Evolutionary conservation across 2,888 invertebrate genomes (phyloP).

Genomic region (Dasypogon diadema): DNA sequence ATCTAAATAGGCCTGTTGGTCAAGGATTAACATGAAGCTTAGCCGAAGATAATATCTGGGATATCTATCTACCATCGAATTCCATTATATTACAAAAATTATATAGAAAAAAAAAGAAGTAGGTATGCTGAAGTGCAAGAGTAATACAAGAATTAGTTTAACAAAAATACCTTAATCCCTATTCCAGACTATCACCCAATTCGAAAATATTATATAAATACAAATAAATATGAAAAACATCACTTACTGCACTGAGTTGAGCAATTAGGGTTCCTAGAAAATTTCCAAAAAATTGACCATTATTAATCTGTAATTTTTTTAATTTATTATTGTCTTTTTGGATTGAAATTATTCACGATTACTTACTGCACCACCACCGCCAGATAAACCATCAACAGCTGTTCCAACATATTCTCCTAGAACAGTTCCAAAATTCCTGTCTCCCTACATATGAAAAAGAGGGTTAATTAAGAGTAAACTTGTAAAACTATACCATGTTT

Average conservation of each 20-base stretch:
- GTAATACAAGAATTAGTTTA: no score
- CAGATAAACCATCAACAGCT: conserved; percentile 67
- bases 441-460: conserved; percentile 59
- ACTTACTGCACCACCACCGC: conserved; percentile 68
- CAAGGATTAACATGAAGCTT: no score
- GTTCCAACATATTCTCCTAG: conserved; percentile 66
- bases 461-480: background rate
- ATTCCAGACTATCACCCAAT: no score
- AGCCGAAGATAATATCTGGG: no score
- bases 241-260: conserved; percentile 67
- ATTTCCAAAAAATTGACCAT: conserved; percentile 67
- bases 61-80: no score
- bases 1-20: no score
- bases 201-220: background rate
- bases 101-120: background rate
- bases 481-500: background rate
- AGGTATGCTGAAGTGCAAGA: background rate
- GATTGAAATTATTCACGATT: background rate
- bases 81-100: no score
- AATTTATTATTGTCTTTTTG: background rate
- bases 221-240: background rate
- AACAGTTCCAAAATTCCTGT: conserved; percentile 67
- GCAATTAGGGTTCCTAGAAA: conserved; percentile 67
- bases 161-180: no score
- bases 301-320: conserved; percentile 62